These are phyloP conservation scores for Laterallus jamaicensis DNA, from an alignment of 2,113 vertebrate species.

Conservation along the genomic window DNA sequence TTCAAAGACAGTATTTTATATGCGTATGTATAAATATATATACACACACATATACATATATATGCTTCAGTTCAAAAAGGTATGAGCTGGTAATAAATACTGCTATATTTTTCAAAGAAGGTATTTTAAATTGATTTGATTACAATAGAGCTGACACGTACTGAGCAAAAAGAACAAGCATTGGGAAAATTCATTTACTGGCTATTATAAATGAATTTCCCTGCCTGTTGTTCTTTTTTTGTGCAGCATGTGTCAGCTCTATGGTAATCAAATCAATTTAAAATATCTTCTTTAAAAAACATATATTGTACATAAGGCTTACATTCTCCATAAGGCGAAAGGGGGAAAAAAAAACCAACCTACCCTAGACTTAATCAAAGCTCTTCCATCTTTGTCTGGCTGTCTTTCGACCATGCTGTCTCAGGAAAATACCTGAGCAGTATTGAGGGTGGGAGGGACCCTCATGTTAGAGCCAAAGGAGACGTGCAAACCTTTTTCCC, in stretches of 20 bases:
- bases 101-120: constrained; percentile 39
- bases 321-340: background rate
- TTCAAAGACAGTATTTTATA: background rate
- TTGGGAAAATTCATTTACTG: constrained; percentile 55
- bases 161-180: constrained; percentile 38
- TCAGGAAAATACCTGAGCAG: background rate
- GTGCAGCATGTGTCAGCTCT: constrained; percentile 32
- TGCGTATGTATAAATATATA: background rate
- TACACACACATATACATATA: background rate
- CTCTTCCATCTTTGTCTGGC: background rate
- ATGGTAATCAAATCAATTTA: constrained; percentile 49
- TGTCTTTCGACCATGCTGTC: background rate
- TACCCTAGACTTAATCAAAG: background rate
- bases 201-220: constrained; percentile 64
- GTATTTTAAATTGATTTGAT: constrained; percentile 58
- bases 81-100: constrained; percentile 16
- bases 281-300: constrained; percentile 46
- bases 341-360: background rate
- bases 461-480: background rate
- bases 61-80: background rate
- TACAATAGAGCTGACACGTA: constrained; percentile 47
- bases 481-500: background rate
- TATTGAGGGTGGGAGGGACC: background rate
- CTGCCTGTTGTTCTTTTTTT: constrained; percentile 39
- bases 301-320: background rate